Evolutionary conservation across 2,113 vertebrate species (phyloP).

Genomic region (Myocastor coypus): DNA sequence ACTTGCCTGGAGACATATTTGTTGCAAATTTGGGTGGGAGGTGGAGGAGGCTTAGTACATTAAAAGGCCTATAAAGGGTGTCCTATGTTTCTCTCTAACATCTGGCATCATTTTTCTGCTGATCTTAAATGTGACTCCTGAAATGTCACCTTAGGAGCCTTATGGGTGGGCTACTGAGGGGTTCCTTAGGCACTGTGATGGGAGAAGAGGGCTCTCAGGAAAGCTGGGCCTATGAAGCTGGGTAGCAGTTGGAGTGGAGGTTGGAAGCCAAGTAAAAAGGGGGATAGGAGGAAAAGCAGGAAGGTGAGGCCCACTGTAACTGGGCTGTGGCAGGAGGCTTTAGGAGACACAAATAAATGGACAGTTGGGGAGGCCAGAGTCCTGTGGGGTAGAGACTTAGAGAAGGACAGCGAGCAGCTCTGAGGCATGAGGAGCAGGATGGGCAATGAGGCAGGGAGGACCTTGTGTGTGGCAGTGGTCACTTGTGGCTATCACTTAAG

Average conservation of each 20-base stretch:
- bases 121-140: not conserved
- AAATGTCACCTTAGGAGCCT: not conserved
- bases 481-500: not conserved
- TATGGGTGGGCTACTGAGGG: not conserved
- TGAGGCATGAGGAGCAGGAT: not conserved
- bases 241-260: not conserved
- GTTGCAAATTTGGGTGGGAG: not conserved
- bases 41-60: rapidly evolving
- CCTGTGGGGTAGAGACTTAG: not conserved
- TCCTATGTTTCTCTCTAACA: rapidly evolving
- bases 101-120: not conserved
- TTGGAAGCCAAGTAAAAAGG: not conserved
- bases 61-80: too few species aligned
- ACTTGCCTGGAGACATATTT: rapidly evolving
- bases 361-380: not conserved
- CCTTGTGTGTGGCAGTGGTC: too few species aligned
- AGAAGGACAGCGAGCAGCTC: not conserved
- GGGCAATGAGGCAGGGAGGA: not conserved
- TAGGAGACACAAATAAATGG: not conserved
- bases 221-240: not conserved
- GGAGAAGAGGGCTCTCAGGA: not conserved
- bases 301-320: not conserved
- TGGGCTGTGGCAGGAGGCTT: not conserved
- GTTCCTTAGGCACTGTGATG: not conserved
- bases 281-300: not conserved